phyloP scores from a whole-genome alignment of 2,888 invertebrate genomes.

The Chirona hameri region DNA sequence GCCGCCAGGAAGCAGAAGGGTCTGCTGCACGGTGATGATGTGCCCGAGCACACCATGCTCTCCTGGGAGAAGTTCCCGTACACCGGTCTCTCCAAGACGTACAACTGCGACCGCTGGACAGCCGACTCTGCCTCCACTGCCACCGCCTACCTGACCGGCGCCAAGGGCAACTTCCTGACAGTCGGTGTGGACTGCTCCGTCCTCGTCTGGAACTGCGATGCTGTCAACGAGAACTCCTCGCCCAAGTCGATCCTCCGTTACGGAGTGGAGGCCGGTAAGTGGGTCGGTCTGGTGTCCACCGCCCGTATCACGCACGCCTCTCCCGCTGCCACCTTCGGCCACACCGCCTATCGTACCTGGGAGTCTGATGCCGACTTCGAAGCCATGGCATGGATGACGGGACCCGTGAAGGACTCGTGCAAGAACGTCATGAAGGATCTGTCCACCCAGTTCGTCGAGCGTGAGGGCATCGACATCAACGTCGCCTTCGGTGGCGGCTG shows the following conservation, averaged over 20 bases:
- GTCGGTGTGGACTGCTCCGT: constrained; percentile 26
- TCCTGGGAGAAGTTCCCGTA: constrained; percentile 11
- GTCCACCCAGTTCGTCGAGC: constrained; percentile 12
- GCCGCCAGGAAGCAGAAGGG: constrained; percentile 26
- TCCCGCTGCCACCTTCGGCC: constrained; percentile 13
- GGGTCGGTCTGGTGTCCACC: constrained; percentile 12
- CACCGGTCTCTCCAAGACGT: background rate
- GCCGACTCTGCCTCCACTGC: constrained; percentile 2
- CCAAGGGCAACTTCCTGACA: constrained; percentile 27
- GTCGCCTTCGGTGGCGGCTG: constrained; percentile 22
- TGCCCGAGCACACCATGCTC: constrained; percentile 23
- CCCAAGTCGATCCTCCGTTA: constrained; percentile 23
- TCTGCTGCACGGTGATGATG: background rate
- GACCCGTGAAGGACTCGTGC: constrained; percentile 9
- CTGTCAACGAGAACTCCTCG: background rate
- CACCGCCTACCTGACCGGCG: constrained; percentile 24
- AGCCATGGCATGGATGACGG: constrained; percentile 2
- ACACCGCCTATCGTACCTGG: constrained; percentile 24
- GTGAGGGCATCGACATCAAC: constrained; percentile 6
- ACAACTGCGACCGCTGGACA: constrained; percentile 25
- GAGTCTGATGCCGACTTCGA: constrained; percentile 7
- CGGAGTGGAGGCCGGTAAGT: constrained; percentile 26
- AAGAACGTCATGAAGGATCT: constrained; percentile 3
- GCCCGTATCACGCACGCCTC: constrained; percentile 26
- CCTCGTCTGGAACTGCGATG: constrained; percentile 8